Evolutionary conservation across 1,140 invertebrate genomes (phyloP).

Genomic region (Plodia interpunctella): DNA sequence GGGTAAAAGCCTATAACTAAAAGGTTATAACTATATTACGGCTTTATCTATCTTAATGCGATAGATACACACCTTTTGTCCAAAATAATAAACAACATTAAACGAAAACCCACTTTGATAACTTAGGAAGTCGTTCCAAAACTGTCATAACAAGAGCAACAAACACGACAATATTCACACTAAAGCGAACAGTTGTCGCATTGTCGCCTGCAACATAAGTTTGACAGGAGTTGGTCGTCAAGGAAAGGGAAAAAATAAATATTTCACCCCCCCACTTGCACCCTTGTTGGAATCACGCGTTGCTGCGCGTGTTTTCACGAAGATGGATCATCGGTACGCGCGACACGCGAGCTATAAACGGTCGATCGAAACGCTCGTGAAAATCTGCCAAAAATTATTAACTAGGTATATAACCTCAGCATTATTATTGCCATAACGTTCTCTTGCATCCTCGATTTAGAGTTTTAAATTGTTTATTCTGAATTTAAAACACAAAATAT

Average conservation of each 20-base stretch:
- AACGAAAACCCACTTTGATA: not conserved
- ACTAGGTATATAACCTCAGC: too few relatives aligned
- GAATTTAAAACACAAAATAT: too few relatives aligned
- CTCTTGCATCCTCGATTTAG: too few relatives aligned
- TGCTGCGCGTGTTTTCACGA: conserved; percentile 66
- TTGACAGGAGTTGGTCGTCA: conserved; percentile 49
- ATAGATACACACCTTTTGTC: too few relatives aligned
- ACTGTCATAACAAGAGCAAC: not conserved
- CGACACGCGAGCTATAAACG: conserved; percentile 20
- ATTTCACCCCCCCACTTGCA: conserved; percentile 51
- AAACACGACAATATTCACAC: not conserved
- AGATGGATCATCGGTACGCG: conserved; percentile 64
- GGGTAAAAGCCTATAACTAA: too few relatives aligned
- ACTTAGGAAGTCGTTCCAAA: not conserved
- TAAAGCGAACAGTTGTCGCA: conserved; percentile 16
- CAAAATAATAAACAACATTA: too few relatives aligned
- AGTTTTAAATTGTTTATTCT: too few relatives aligned
- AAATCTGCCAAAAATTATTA: not conserved
- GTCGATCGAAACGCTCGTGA: not conserved
- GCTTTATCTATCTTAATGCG: too few relatives aligned
- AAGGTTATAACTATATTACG: too few relatives aligned
- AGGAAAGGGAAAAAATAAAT: conserved; percentile 60
- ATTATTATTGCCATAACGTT: too few relatives aligned
- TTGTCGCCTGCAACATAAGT: conserved; percentile 52
- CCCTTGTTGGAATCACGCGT: conserved; percentile 72